Evolutionary conservation across 2,797 vertebrate species (phyloP).

Genomic region (Brachyalestes nurse): DNA sequence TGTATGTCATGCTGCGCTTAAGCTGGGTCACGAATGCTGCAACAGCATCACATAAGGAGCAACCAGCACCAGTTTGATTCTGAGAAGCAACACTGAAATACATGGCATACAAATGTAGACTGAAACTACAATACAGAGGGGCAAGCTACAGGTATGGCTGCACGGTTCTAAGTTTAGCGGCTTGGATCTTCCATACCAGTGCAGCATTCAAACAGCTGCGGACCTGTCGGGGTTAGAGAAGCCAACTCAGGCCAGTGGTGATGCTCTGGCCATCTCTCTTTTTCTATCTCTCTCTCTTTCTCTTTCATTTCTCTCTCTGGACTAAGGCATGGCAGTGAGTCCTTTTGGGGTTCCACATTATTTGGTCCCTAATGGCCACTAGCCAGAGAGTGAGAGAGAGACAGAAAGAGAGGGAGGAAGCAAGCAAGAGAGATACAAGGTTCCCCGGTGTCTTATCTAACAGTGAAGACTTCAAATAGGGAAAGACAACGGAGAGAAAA

Average conservation of each 20-base stretch:
- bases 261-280: neutral
- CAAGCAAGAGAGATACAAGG: slow-evolving; percentile 19
- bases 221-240: slow-evolving; percentile 25
- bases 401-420: no score
- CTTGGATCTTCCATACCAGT: slow-evolving; percentile 42
- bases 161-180: slow-evolving; percentile 32
- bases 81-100: slow-evolving; percentile 54
- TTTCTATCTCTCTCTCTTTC: neutral
- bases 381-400: slow-evolving; percentile 17
- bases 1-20: slow-evolving; percentile 26
- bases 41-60: slow-evolving; percentile 60
- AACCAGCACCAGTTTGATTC: slow-evolving; percentile 75
- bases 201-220: slow-evolving; percentile 24
- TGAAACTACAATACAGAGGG: slow-evolving; percentile 32
- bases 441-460: slow-evolving; percentile 25
- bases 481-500: slow-evolving; percentile 13
- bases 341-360: slow-evolving; percentile 39
- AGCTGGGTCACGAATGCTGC: slow-evolving; percentile 38
- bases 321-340: slow-evolving; percentile 38
- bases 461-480: neutral
- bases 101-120: slow-evolving; percentile 55
- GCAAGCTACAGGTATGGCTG: slow-evolving; percentile 33
- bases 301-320: neutral
- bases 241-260: slow-evolving; percentile 5
- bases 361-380: slow-evolving; percentile 46